phyloP scores from a whole-genome alignment of 2,113 vertebrate genomes.

The Mionectes macconnelli region DNA sequence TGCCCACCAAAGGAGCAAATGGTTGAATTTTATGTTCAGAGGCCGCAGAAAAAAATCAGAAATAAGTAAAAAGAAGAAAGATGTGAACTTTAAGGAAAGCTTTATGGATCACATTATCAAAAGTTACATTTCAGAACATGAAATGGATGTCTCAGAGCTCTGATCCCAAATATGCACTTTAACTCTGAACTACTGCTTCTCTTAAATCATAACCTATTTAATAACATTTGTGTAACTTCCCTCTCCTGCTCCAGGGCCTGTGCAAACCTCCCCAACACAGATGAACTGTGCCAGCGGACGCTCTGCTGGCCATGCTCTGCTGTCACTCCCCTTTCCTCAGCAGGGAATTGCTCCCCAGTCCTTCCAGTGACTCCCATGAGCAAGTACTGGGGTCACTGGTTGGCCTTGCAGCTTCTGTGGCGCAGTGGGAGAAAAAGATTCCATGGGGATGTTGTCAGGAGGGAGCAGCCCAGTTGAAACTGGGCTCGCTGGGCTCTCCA shows the following conservation, averaged over 20 bases:
- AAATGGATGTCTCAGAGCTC: not conserved
- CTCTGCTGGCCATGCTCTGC: rapidly evolving
- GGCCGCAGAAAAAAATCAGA: not conserved
- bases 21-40: slow-evolving; percentile 21
- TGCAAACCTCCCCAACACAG: rapidly evolving
- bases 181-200: not conserved
- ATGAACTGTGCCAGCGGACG: not conserved
- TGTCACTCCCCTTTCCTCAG: not conserved
- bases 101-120: slow-evolving; percentile 17
- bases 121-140: slow-evolving; percentile 15
- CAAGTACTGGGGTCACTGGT: not conserved
- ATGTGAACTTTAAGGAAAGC: slow-evolving; percentile 1
- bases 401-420: not conserved
- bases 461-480: no score
- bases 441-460: not conserved
- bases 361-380: not conserved
- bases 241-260: not conserved
- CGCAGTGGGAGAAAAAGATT: no score
- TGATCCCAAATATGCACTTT: not conserved
- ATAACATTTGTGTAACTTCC: not conserved
- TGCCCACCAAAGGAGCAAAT: not conserved
- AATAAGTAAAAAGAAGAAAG: not conserved
- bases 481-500: not conserved
- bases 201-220: not conserved
- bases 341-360: not conserved